phyloP scores from a whole-genome alignment of 2,113 vertebrate species.

The Scortum barcoo region DNA sequence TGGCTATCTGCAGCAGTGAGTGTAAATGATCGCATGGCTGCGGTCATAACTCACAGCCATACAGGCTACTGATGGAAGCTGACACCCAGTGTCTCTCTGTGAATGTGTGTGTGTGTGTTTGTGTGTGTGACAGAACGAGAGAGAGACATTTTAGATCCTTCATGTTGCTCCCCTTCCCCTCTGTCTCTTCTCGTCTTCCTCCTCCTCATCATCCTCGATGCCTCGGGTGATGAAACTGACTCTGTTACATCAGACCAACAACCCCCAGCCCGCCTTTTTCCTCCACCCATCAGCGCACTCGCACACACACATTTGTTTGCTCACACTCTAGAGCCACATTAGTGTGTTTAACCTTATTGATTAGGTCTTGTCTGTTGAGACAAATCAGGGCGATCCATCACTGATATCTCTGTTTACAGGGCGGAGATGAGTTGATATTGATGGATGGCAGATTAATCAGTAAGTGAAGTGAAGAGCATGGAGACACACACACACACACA shows the following conservation, averaged over 20 bases:
- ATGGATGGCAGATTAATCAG: constrained; percentile 70
- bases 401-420: constrained; percentile 65
- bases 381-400: constrained; percentile 69
- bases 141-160: constrained; percentile 66
- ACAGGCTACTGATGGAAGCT: constrained; percentile 65
- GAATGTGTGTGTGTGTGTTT: constrained; percentile 39
- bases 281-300: constrained; percentile 11
- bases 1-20: constrained; percentile 53
- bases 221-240: constrained; percentile 82
- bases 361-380: constrained; percentile 62
- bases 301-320: constrained; percentile 62
- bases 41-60: constrained; percentile 73
- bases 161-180: constrained; percentile 61
- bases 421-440: constrained; percentile 68
- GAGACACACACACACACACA: background rate
- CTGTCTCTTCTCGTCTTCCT: constrained; percentile 46
- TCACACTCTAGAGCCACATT: constrained; percentile 58
- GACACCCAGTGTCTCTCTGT: constrained; percentile 58
- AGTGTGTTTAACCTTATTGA: constrained; percentile 77
- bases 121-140: constrained; percentile 37
- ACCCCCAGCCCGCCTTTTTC: constrained; percentile 7
- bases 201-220: constrained; percentile 48
- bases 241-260: constrained; percentile 71
- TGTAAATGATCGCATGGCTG: constrained; percentile 77
- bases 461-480: constrained; percentile 37